phyloP scores from a whole-genome alignment of 2,888 invertebrate species.

The Blera fallax region DNA sequence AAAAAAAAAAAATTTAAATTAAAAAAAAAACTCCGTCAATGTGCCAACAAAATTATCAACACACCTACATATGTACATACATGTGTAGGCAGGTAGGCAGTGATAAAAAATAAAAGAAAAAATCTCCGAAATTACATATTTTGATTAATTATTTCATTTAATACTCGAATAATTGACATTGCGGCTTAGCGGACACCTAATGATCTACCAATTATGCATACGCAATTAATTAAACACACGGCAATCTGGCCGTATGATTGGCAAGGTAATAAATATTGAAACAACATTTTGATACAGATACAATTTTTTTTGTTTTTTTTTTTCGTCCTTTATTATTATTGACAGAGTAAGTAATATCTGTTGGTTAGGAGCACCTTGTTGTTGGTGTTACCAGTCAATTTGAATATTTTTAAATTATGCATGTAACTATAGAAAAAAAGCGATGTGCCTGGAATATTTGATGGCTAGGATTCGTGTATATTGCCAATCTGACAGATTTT shows the following conservation, averaged over 20 bases:
- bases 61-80: too few relatives aligned
- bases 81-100: not conserved
- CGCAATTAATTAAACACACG: constrained; percentile 59
- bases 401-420: not conserved
- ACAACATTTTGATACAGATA: not conserved
- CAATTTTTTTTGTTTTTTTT: not conserved
- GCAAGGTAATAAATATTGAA: constrained; percentile 34
- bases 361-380: not conserved
- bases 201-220: constrained; percentile 63
- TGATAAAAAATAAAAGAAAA: not conserved
- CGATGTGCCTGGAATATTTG: constrained; percentile 19
- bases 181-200: constrained; percentile 67
- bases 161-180: constrained; percentile 64
- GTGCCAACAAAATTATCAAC: constrained; percentile 26
- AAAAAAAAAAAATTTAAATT: too few relatives aligned
- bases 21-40: constrained; percentile 40
- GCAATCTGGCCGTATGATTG: constrained; percentile 19
- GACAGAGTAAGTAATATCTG: not conserved
- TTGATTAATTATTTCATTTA: constrained; percentile 69
- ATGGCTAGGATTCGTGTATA: constrained; percentile 4
- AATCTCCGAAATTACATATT: constrained; percentile 26
- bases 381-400: not conserved
- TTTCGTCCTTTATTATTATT: not conserved
- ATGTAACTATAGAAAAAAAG: not conserved
- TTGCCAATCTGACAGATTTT: constrained; percentile 28